Evolutionary conservation across 1,140 invertebrate species (phyloP), one percentile per base, ranked within the genome.

Genomic region (Macrotrachela quadricornifera): DNA sequence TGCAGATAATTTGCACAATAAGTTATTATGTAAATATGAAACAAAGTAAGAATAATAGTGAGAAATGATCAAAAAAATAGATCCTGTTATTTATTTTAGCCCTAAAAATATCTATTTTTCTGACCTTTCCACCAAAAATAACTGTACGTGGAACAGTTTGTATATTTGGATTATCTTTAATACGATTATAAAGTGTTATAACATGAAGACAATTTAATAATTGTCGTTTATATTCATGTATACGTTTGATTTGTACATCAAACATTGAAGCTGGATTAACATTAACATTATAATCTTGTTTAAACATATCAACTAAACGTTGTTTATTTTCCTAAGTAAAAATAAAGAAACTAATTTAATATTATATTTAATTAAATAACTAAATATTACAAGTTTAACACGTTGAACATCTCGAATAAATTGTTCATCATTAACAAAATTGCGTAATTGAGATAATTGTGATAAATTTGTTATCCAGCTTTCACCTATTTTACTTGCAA

Each of bases 171-270:
- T 97, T 80, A 54, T 78, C 79, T 73, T 95, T 97, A 62, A 99
- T 91, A 59, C 88, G 76, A 68, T 99, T 97, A 75, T 97, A 99
- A 58, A 96, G 59, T 0, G 85, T 90, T 54, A 97, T 94, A 38
- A 97, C 83, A 66, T 97, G 88, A 49, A 99, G 68, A 60, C 82
- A 83, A 70, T 97, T 99, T 52, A 99, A 71, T 46, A 99, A 72
- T 70, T 99, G 94, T 10, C 94, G 76, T 72, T 97, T 97, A 73
- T 97, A 97, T 68, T 99, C 92, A 65, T 99, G 94, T 62, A 99
- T 96, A 62, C 94, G 79, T 71, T 99, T 97, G 17, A 96, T 90
- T 75, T 59, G 51, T 36, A 57, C 84, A 64, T 96, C 91, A 69
- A 91, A 97, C 73, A 97, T 84, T 10, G 87, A 94, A 1, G 83